phyloP scores from a whole-genome alignment of 64 coral and sea anemone genomes.

The Dendronephthya gigantea region DNA sequence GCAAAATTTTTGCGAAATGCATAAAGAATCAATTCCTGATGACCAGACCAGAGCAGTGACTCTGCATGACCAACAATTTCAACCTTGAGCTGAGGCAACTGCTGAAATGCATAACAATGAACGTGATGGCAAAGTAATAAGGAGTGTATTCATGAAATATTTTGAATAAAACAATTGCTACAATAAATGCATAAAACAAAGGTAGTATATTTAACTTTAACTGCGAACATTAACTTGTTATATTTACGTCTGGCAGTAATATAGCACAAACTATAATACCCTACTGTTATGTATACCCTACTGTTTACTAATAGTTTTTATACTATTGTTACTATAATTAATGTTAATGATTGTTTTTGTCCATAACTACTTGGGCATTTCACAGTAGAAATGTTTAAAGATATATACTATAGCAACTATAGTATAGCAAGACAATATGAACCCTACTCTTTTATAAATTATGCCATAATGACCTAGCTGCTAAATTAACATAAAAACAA shows the following conservation, averaged over 20 bases:
- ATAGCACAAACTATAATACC: background rate
- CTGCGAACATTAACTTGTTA: background rate
- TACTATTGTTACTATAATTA: too few relatives aligned
- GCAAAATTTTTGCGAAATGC: background rate
- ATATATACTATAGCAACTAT: background rate
- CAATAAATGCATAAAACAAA: background rate
- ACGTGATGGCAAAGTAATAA: background rate
- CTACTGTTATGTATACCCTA: too few relatives aligned
- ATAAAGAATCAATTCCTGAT: background rate
- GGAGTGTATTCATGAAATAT: background rate
- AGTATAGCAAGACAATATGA: background rate
- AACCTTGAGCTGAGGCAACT: background rate
- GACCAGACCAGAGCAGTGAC: background rate
- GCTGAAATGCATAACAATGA: background rate
- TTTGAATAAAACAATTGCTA: background rate
- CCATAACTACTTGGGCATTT: too few relatives aligned
- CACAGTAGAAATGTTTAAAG: background rate
- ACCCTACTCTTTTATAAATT: background rate
- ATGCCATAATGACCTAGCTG: background rate
- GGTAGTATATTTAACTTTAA: background rate
- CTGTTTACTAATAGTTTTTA: too few relatives aligned
- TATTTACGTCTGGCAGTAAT: background rate
- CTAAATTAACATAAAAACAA: background rate
- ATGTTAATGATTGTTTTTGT: too few relatives aligned
- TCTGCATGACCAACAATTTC: background rate